Base-by-base conservation (phyloP, 2,797 vertebrate species). In the Sebastes elongatus region DNA sequence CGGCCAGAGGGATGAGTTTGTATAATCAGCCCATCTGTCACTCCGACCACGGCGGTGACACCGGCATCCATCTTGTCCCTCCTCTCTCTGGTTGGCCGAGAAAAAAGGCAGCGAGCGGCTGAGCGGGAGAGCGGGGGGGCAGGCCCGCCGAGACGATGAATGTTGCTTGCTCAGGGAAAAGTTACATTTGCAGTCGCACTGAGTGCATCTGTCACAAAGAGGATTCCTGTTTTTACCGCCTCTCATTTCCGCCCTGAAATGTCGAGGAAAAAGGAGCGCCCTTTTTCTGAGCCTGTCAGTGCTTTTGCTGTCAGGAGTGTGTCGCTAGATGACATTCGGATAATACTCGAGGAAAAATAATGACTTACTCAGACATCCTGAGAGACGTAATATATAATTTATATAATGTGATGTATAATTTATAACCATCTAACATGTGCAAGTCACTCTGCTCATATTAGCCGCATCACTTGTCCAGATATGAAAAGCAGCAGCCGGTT, bases 11-110 rank as follows among this genome's bases (percentile, higher is more conserved):
- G 86, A 93, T 91, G 89, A 86, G 88, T 90, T 89, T 81, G 74
- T 91, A 86, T 93, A 92, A 94, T 93, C 89, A 77, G 86, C 89
- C 92, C 92, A 95, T 95, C 93, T 92, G 91, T 95, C 94, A 94
- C 83, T 82, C 73, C 10, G 83, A 71, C 87, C 88, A 27, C 72
- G 27, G 52, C 30, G 0, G 60, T 81, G 92, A 94, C 92, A 90
- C 82, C 55, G 65, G 83, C 91, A 93, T 94, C 93, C 93, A 93
- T 94, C 93, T 94, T 89, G 78, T 84, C 83, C 49, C 35, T 59
- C n/a, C n/a, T 75, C 85, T 78, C 86, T 84, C 33, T 10, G 70
- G 81, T 81, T 78, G 86, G 75, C 78, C 53, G 35, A 85, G 82
- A 76, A 76, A 84, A 61, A 42, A 28, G 81, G 82, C 77, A 83